Evolutionary conservation across 2,888 invertebrate species (phyloP).

Genomic region (Corbicula japonica): DNA sequence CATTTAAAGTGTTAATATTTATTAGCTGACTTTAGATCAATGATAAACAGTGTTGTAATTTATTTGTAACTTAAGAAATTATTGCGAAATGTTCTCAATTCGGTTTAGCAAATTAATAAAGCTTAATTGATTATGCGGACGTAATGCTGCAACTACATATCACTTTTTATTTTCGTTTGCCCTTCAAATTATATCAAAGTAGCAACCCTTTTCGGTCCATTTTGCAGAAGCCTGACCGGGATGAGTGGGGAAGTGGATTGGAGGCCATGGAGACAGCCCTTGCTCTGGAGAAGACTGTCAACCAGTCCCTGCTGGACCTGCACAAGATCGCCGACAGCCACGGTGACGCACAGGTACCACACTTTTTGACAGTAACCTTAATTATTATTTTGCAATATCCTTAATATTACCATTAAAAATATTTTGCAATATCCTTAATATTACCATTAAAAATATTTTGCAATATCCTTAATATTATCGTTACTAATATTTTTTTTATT

Average conservation of each 20-base stretch:
- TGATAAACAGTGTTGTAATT: no score
- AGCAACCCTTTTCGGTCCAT: constrained; percentile 89
- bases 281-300: constrained; percentile 92
- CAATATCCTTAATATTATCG: background rate
- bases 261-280: constrained; percentile 92
- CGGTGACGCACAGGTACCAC: constrained; percentile 86
- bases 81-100: no score
- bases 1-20: no score
- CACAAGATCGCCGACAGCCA: constrained; percentile 90
- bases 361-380: background rate
- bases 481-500: no score
- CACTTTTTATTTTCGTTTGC: no score
- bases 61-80: no score
- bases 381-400: background rate
- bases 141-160: no score
- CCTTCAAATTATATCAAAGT: no score
- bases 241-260: constrained; percentile 91
- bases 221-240: constrained; percentile 86
- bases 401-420: background rate
- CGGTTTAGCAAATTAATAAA: no score
- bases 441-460: background rate
- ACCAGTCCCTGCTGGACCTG: constrained; percentile 90
- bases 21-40: no score
- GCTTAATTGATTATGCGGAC: no score
- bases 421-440: background rate